phyloP scores from a whole-genome alignment of 2,113 vertebrate species.

The Melanerpes formicivorus region DNA sequence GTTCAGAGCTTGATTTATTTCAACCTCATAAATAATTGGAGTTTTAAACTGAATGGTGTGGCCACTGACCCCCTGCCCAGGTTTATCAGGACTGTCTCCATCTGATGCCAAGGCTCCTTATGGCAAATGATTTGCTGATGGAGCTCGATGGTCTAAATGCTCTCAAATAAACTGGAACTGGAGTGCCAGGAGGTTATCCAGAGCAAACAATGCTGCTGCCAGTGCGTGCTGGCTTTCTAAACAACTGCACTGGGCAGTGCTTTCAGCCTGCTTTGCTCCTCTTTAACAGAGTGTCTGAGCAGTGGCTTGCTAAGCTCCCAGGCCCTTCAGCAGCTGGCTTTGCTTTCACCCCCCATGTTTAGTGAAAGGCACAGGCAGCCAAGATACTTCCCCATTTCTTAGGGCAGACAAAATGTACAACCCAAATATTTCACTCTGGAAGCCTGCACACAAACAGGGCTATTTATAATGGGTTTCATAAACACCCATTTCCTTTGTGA shows the following conservation, averaged over 20 bases:
- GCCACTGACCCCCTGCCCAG: neutral
- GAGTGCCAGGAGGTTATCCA: neutral
- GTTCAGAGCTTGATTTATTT: neutral
- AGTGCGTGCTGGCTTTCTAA: neutral
- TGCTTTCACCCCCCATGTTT: neutral
- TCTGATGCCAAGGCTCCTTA: neutral
- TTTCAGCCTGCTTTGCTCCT: neutral
- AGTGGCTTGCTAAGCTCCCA: neutral
- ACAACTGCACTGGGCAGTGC: constrained; percentile 15
- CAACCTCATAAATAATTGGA: neutral
- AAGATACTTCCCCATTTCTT: neutral
- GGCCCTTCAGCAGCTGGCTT: neutral
- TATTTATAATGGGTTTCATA: constrained; percentile 47
- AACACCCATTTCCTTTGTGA: constrained; percentile 43
- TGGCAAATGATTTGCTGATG: neutral
- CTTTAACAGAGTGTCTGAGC: neutral
- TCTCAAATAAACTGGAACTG: neutral
- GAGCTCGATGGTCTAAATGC: neutral
- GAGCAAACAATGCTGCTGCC: neutral
- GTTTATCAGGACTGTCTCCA: neutral
- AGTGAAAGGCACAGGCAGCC: neutral
- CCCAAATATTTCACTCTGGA: constrained; percentile 30
- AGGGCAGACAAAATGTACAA: neutral
- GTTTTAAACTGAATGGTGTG: neutral
- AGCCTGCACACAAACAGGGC: neutral